Evolutionary conservation across 2,113 vertebrate species (phyloP), one percentile per base, ranked within the genome.

Genomic region (Junco hyemalis): DNA sequence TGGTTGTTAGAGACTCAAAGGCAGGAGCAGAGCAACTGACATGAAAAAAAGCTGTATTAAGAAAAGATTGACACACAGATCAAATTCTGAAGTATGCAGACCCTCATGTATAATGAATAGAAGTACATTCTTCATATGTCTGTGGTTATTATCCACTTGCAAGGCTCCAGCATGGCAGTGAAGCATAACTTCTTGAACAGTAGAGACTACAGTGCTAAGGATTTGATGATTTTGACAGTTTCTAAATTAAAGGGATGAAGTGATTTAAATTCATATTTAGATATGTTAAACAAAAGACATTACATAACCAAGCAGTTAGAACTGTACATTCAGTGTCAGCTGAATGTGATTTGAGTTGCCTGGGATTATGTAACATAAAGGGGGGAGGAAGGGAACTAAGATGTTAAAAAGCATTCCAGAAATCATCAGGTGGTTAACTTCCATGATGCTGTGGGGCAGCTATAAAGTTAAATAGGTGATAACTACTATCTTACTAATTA

Each of bases 201-300:
- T 59, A 90, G 91, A 26, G 61, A 89, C 72, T 94, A 14, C 47
- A 92, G 73, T 0, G 0, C 53, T 63, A 28, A 82, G 71, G 63
- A 74, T 93, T 65, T 77, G 63, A 89, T 94, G 80, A 40, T 77
- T 95, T 76, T 96, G 96, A 93, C 90, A 93, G 88, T 60, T 96
- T 92, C 91, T 95, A 94, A 97, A 91, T 96, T 96, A 90, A 89
- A 80, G n/a, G 38, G 63, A 45, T 96, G 94, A 94, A 91, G 78
- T 92, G 68, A 87, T 96, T 86, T 86, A 89, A 89, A 94, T 96
- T 92, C 84, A 50, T 84, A 86, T 84, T 95, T 96, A 92, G 92
- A 82, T 93, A 93, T 76, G 38, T 97, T 96, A 95, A 97, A 96
- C 93, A 97, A 97, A 96, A 96, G 93, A 86, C 86, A 69, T 97